Evolutionary conservation across 2,113 vertebrate genomes (phyloP).

Genomic region (Antennarius striatus): DNA sequence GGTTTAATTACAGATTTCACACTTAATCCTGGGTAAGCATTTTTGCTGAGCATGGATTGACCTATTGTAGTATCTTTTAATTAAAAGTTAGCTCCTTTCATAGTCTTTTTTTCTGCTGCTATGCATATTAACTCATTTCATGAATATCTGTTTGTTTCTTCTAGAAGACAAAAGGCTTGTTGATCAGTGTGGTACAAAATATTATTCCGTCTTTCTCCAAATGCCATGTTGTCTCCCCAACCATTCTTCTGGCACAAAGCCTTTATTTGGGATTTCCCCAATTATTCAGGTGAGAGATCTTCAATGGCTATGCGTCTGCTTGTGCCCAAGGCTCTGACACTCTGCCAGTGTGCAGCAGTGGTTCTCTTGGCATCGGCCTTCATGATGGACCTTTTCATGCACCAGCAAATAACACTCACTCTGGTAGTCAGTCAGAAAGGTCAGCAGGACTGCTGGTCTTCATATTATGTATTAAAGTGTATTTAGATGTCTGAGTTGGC

Average conservation of each 20-base stretch:
- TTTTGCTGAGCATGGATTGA: too few relatives aligned
- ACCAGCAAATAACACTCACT: not conserved
- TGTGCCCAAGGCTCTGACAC: constrained; percentile 14
- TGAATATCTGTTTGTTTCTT: not conserved
- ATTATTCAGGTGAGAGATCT: constrained; percentile 25
- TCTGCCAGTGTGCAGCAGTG: constrained; percentile 18
- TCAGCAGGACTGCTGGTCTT: constrained; percentile 23
- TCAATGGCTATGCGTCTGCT: constrained; percentile 12
- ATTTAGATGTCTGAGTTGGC: too few relatives aligned
- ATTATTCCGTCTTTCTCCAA: too few relatives aligned
- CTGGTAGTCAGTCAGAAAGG: constrained; percentile 37
- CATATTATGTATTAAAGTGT: constrained; percentile 20
- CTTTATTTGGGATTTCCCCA: constrained; percentile 35
- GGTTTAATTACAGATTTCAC: too few relatives aligned
- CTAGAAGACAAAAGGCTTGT: not conserved
- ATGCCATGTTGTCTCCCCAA: not conserved
- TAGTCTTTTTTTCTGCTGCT: too few relatives aligned
- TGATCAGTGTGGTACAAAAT: too few relatives aligned
- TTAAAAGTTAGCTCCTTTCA: too few relatives aligned
- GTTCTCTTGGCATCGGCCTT: constrained; percentile 20
- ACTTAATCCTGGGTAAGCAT: too few relatives aligned
- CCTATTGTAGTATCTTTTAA: too few relatives aligned
- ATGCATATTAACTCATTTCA: too few relatives aligned
- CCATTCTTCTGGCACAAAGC: constrained; percentile 1
- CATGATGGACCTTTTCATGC: constrained; percentile 11